These are phyloP conservation scores for Nixonia krombeini DNA, from an alignment of 1,140 invertebrate genomes.

Conservation along the genomic window DNA sequence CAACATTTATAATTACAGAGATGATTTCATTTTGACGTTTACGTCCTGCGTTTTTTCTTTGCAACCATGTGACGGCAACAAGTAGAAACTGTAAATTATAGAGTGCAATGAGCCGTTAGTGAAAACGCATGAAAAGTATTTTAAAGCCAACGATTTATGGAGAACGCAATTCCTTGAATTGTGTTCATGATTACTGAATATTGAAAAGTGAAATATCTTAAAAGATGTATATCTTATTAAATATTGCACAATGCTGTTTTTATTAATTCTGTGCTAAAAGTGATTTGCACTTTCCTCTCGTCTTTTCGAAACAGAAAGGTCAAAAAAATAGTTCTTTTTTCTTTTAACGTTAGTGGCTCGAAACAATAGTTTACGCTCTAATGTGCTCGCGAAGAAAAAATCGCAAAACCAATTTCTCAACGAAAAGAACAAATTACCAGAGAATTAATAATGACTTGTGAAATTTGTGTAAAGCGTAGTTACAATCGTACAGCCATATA, in stretches of 20 bases:
- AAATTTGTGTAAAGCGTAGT: neutral
- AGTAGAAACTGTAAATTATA: neutral
- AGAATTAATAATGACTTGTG: neutral
- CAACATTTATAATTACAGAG: neutral
- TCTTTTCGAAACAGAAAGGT: too few relatives aligned
- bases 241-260: too few relatives aligned
- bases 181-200: too few relatives aligned
- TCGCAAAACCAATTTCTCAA: too few relatives aligned
- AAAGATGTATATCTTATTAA: too few relatives aligned
- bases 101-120: neutral
- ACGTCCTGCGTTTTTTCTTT: neutral
- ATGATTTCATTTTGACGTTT: neutral
- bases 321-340: too few relatives aligned
- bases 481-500: slow-evolving; percentile 12
- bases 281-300: too few relatives aligned
- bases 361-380: neutral
- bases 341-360: neutral
- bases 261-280: too few relatives aligned
- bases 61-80: neutral
- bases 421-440: neutral
- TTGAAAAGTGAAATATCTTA: too few relatives aligned
- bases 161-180: too few relatives aligned
- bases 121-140: too few relatives aligned
- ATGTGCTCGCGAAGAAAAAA: neutral
- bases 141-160: too few relatives aligned